phyloP scores from a whole-genome alignment of 2,113 vertebrate species.

The Bagarius yarrelli region DNA sequence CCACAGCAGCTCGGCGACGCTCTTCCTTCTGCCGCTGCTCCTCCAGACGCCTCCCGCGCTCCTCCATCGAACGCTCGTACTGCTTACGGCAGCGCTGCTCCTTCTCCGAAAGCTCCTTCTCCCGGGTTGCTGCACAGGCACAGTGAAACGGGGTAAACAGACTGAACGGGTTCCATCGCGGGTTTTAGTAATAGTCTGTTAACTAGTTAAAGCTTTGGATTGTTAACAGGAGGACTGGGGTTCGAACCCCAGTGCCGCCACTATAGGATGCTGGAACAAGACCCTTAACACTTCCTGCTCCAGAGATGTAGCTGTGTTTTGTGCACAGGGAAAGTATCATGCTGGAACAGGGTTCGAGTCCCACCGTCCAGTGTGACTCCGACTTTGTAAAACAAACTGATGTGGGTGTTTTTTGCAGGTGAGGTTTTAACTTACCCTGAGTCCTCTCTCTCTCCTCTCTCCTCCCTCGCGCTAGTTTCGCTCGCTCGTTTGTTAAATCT shows the following conservation, averaged over 20 bases:
- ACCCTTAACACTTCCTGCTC: too few species aligned
- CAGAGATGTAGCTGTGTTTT: too few species aligned
- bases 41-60: conserved; percentile 83
- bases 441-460: conserved; percentile 79
- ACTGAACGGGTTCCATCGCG: not conserved
- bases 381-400: too few species aligned
- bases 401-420: too few species aligned
- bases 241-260: too few species aligned
- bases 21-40: conserved; percentile 82
- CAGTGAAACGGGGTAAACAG: not conserved
- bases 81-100: conserved; percentile 82
- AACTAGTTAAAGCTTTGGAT: too few species aligned
- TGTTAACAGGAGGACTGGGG: too few species aligned
- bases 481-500: conserved; percentile 74
- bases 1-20: conserved; percentile 80
- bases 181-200: not conserved
- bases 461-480: conserved; percentile 77
- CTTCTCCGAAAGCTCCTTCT: conserved; percentile 81
- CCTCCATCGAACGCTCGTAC: conserved; percentile 82
- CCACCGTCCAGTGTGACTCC: too few species aligned
- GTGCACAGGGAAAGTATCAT: too few species aligned
- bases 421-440: conserved; percentile 72
- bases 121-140: conserved; percentile 71
- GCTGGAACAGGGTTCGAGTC: too few species aligned
- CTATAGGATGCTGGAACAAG: too few species aligned